Percentiles rank a stretch among this genome's conserved stretches.
Evolutionary conservation across 2,888 invertebrate species (phyloP).

Genomic region (Tryphoninae sp.): DNA sequence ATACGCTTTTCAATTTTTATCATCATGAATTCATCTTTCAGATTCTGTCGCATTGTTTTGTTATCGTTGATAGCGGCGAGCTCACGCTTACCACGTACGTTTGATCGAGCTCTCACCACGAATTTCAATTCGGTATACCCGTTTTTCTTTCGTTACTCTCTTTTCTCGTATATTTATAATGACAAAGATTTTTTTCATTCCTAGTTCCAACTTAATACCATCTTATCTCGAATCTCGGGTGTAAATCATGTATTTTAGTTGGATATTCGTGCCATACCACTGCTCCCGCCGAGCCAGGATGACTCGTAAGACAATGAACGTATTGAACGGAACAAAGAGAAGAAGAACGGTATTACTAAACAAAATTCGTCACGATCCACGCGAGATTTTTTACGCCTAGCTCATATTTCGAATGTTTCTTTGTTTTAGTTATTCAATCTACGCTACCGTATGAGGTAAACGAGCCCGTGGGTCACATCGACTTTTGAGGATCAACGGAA

Average conservation of each 20-base stretch:
- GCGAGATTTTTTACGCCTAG: background rate
- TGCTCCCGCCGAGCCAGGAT: slow-evolving; percentile 58
- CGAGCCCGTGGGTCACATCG: background rate
- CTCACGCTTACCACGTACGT: slow-evolving; percentile 23
- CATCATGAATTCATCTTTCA: background rate
- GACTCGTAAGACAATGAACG: background rate
- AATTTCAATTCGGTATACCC: slow-evolving; percentile 36
- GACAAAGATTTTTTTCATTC: slow-evolving; percentile 43
- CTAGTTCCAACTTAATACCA: slow-evolving; percentile 42
- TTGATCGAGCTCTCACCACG: slow-evolving; percentile 37
- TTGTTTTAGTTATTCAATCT: background rate
- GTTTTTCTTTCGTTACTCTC: slow-evolving; percentile 1
- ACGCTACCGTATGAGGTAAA: background rate
- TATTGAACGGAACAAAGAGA: slow-evolving; percentile 2
- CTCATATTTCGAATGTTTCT: slow-evolving; percentile 2
- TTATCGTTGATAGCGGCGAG: slow-evolving; percentile 29
- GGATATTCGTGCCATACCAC: slow-evolving; percentile 61
- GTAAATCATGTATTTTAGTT: slow-evolving; percentile 59
- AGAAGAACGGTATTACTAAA: background rate
- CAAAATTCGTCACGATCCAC: background rate
- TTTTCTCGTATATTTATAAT: slow-evolving; percentile 47
- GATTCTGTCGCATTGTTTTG: background rate
- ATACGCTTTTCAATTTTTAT: slow-evolving; percentile 8
- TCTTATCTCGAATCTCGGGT: slow-evolving; percentile 52
- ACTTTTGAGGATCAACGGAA: too few relatives aligned